phyloP scores from a whole-genome alignment of 2,888 invertebrate species.

The Gordius sp. region DNA sequence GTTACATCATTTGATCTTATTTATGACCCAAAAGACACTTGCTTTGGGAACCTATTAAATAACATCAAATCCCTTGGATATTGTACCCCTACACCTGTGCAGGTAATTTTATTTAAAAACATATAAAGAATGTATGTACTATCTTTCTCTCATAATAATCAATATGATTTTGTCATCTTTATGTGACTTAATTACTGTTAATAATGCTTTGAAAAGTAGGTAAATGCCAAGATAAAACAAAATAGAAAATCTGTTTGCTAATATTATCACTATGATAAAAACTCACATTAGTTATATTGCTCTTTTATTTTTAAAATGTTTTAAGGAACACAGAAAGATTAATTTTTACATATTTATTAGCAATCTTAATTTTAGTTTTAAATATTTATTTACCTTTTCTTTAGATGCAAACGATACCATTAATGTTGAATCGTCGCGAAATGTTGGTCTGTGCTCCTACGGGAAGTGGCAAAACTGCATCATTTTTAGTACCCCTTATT shows the following conservation, averaged over 20 bases:
- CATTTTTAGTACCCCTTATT: conserved; percentile 64
- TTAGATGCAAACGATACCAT: conserved; percentile 69
- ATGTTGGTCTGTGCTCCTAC: conserved; percentile 81
- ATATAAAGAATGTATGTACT: neutral
- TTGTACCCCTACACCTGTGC: conserved; percentile 50
- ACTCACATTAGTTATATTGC: no score
- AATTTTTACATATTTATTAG: neutral
- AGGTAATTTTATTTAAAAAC: conserved; percentile 26
- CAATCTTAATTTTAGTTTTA: neutral
- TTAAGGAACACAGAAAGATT: neutral
- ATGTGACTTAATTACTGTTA: no score
- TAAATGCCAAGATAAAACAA: neutral
- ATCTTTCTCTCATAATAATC: neutral
- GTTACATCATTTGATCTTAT: conserved; percentile 38
- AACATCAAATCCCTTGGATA: conserved; percentile 47
- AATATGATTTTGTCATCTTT: no score
- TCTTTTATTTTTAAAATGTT: neutral
- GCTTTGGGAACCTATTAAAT: conserved; percentile 36
- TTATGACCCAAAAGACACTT: conserved; percentile 13
- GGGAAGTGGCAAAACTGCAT: conserved; percentile 84
- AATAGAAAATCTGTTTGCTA: neutral
- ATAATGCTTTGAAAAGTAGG: no score
- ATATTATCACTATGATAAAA: no score
- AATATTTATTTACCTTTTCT: conserved; percentile 27
- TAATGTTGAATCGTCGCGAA: conserved; percentile 51